Evolutionary conservation across 2,888 invertebrate species (phyloP), one percentile per base, ranked within the genome.

Genomic region (Tetrapedia diversipes): DNA sequence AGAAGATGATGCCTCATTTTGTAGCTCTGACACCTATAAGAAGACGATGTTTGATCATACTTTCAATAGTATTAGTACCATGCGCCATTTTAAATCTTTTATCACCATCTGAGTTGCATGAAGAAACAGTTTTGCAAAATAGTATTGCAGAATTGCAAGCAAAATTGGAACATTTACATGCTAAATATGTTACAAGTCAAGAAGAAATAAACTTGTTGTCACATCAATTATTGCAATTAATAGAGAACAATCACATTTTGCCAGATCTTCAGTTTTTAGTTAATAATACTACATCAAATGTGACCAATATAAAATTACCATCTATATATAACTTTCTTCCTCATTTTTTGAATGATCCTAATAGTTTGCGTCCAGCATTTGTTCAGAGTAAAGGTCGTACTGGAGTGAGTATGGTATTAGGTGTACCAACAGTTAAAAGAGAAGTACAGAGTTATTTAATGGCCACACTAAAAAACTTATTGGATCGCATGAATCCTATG

Each of bases 401-500:
- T 10, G 96, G 96, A 81, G 96, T 96, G 0, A 96, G 97, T 59
- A 94, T 98, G 76, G 97, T 98, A 0, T 93, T 98, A 57, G 98
- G 97, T 0, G 94, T 98, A 77, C 98, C 98, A 0, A 98, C 98
- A 0, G 98, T 98, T 7, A 95, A 95, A 86, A 93, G 98, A 49
- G 97, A 97, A 81, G 96, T 97, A 84, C 97, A 98, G 88, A 96
- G 94, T 83, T 98, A 98, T 92, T 93, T 98, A 45, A 93, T 97
- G 91, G 94, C 96, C 32, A 98, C 98, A 0, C 92, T 98, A 63
- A 95, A 96, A 92, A 97, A 97, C 90, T 93, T 98, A 29, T 92
- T 98, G 59, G 95, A 95, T 69, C 96, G 96, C 63, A 95, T 98
- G 95, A 95, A 93, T 60, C 93, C 94, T 2, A 93, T 94, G 8